Percentiles rank a stretch among this genome's conserved stretches.
phyloP scores from a whole-genome alignment of 1,140 invertebrate genomes.

The Megalonaias nervosa region DNA sequence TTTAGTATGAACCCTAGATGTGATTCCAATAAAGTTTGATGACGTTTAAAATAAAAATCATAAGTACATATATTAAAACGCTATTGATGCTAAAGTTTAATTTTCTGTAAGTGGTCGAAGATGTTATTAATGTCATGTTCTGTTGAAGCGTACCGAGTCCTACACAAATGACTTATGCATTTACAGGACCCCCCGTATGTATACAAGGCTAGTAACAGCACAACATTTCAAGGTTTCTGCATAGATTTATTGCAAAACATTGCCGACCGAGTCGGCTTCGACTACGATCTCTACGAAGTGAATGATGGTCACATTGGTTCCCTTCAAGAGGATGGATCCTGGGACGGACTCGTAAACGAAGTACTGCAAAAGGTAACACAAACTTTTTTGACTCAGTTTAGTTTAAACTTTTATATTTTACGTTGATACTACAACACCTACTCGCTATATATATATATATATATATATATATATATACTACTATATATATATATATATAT shows the following conservation, averaged over 20 bases:
- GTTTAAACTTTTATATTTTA: background rate
- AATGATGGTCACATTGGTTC: conserved; percentile 87
- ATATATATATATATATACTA: too few species aligned
- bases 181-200: conserved; percentile 89
- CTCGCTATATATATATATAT: background rate
- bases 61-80: too few species aligned
- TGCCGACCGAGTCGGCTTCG: conserved; percentile 85
- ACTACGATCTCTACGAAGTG: conserved; percentile 87
- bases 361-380: conserved; percentile 83
- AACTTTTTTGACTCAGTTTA: background rate
- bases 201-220: conserved; percentile 64
- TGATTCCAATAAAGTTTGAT: too few species aligned
- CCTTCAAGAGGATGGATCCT: conserved; percentile 84
- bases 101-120: too few species aligned
- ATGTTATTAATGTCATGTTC: too few species aligned
- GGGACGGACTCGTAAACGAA: conserved; percentile 95
- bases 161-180: background rate
- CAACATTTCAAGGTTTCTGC: conserved; percentile 82
- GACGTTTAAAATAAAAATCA: too few species aligned
- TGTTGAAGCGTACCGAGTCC: too few species aligned
- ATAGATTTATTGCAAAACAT: conserved; percentile 93
- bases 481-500: background rate
- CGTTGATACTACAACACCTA: background rate
- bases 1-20: too few species aligned
- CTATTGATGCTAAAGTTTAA: background rate